Evolutionary conservation across 2,113 vertebrate genomes (phyloP), one percentile per base, ranked within the genome.

Genomic region (Actenoides hombroni): DNA sequence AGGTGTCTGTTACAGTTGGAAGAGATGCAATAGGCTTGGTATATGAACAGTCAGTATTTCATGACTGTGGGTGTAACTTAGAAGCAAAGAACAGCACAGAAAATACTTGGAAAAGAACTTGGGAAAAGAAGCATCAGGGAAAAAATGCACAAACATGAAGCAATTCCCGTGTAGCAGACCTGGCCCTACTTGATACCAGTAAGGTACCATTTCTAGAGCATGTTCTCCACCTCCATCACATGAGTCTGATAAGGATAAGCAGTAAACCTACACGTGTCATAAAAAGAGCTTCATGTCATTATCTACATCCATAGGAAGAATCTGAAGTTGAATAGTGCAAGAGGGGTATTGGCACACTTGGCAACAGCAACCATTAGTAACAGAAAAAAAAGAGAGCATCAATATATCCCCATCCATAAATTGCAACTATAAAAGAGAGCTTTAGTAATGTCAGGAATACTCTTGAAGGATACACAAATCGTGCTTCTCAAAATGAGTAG

Each of bases 161-260:
- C 0, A 0, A 78, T 71, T 91, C 19, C 37, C 54, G 23, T 37
- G 39, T 54, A 63, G 56, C 51, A 82, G 46, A 33, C 14, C 33
- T 39, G 46, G 19, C 13, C 56, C n/a, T 59, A 20, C 28, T 16
- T 12, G 19, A 2, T 26, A 60, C 7, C 25, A 48, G 29, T 4
- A 20, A 73, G 16, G 33, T 26, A 31, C 23, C 40, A 26, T 69
- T 48, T 48, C 59, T 29, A 49, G n/a, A 73, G 46, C 40, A 49
- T 0, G 0, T 71, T 10, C 13, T 74, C 69, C 42, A 37, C 61
- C 56, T 89, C 60, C 26, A 54, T 33, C 64, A 31, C 18, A 11
- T 2, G 2, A 31, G 54, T 37, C 14, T 54, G 46, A 63, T 16
- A 42, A 0, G 16, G 67, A 25, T n/a, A 68, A 60, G 21, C 46